A percentile compares a stretch with the other conserved stretches of the same genome.
These are phyloP conservation scores for Sander lucioperca DNA, from an alignment of 2,113 vertebrate genomes.

Conservation along the genomic window DNA sequence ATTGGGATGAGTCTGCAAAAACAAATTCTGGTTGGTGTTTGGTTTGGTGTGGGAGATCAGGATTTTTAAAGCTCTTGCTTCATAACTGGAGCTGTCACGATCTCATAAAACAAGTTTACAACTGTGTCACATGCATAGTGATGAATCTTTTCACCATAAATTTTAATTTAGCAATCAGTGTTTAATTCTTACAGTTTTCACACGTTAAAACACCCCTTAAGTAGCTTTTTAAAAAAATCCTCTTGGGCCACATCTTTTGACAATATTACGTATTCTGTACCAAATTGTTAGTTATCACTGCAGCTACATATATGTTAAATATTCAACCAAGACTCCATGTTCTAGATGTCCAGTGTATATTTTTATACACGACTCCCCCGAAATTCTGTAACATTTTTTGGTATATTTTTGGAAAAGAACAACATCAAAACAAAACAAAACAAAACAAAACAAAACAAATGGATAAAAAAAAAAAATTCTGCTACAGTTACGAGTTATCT, in stretches of 20 bases:
- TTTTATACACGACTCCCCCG: background rate
- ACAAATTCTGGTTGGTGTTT: background rate
- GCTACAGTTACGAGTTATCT: background rate
- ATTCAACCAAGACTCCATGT: background rate
- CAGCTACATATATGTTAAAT: background rate
- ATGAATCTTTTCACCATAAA: background rate
- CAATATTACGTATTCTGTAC: background rate
- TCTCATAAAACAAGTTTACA: conserved; percentile 2
- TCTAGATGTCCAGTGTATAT: background rate
- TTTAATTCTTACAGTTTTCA: background rate
- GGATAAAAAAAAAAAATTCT: no score
- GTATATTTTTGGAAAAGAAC: no score
- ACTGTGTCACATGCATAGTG: background rate
- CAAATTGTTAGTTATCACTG: background rate
- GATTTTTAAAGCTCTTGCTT: background rate
- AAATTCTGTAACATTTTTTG: background rate
- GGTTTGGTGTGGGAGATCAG: conserved; percentile 7
- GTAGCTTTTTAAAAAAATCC: background rate
- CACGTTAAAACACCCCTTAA: background rate
- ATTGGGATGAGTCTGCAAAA: background rate
- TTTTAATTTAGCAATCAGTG: background rate
- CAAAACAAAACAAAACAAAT: no score
- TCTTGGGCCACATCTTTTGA: background rate
- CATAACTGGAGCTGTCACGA: background rate
- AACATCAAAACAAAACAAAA: no score